Conservation (phyloP, 2,888 invertebrate genomes). For the Melikaiella ostensackeni region DNA sequence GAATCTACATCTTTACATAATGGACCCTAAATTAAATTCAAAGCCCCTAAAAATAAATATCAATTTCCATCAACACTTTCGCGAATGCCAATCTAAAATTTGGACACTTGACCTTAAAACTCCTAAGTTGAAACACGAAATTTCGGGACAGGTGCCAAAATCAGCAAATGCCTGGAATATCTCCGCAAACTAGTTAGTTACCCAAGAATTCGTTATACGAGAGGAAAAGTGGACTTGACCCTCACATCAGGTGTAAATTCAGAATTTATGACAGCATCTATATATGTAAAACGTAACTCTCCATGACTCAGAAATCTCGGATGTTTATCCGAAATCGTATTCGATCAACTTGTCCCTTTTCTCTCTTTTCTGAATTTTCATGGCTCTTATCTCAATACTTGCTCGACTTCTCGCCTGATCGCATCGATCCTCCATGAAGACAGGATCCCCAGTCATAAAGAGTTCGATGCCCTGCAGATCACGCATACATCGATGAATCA, state of each 20-base stretch:
- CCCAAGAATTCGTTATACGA: neutral
- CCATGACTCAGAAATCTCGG: neutral
- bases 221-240: slow-evolving; percentile 12
- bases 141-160: neutral
- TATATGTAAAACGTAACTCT: no score
- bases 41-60: neutral
- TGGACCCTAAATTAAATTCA: neutral
- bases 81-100: neutral
- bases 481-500: slow-evolving; percentile 67
- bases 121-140: neutral
- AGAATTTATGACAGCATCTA: neutral
- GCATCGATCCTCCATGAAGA: slow-evolving; percentile 37
- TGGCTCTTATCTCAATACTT: slow-evolving; percentile 38
- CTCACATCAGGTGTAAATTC: neutral
- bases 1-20: neutral
- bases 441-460: slow-evolving; percentile 55
- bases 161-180: neutral
- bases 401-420: slow-evolving; percentile 38
- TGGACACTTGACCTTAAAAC: neutral
- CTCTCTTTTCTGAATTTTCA: slow-evolving; percentile 26
- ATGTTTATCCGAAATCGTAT: slow-evolving; percentile 15
- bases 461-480: slow-evolving; percentile 67
- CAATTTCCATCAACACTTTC: neutral
- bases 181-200: neutral
- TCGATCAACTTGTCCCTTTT: neutral